Conservation (phyloP, 2,888 invertebrate genomes). For the Phengaris arion region DNA sequence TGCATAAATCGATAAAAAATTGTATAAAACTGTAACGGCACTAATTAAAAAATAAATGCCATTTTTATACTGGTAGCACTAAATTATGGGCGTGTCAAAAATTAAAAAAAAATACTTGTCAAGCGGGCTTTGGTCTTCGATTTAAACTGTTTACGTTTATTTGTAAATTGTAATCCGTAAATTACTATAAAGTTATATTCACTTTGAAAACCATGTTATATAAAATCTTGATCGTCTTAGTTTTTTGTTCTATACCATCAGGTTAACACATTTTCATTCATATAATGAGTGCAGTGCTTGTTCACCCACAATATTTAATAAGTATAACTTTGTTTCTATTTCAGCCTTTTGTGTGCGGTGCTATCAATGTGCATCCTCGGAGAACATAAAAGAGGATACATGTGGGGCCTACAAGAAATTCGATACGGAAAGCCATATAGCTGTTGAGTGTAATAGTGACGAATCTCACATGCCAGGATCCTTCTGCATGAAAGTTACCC, state of each 20-base stretch:
- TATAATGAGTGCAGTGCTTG: not conserved
- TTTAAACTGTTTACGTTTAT: conserved; percentile 19
- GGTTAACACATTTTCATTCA: conserved; percentile 30
- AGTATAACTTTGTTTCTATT: conserved; percentile 41
- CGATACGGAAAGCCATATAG: conserved; percentile 90
- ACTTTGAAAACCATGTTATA: not conserved
- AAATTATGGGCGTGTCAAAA: conserved; percentile 5
- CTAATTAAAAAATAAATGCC: not conserved
- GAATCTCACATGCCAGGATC: conserved; percentile 97
- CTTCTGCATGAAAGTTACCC: conserved; percentile 96
- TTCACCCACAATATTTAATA: not conserved
- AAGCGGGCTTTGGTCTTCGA: not conserved
- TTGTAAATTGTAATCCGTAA: not conserved
- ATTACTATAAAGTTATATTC: not conserved
- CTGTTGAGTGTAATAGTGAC: conserved; percentile 96
- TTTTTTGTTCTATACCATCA: conserved; percentile 29
- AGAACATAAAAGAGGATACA: conserved; percentile 86
- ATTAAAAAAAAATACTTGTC: not conserved
- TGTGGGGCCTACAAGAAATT: conserved; percentile 95
- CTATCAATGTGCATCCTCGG: conserved; percentile 95
- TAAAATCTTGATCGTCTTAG: not conserved
- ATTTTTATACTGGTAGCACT: not conserved
- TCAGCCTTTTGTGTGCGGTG: conserved; percentile 88
- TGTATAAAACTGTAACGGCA: too few relatives aligned
- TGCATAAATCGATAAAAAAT: too few relatives aligned